Conservation (phyloP, 2,113 vertebrate genomes). For the Dicentrarchus labrax region DNA sequence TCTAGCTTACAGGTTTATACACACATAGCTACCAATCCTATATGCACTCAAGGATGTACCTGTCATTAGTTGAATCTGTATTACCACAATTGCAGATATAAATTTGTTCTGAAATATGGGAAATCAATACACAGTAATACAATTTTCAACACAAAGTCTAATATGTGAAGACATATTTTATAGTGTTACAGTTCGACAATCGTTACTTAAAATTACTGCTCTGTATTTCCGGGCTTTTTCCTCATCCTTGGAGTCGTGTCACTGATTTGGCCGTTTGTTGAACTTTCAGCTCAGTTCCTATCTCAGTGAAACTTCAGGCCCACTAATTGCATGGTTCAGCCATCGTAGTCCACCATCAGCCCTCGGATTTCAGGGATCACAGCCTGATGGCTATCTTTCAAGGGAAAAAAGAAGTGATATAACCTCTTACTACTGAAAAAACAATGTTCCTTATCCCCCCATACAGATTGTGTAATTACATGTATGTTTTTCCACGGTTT, state of each 20-base stretch:
- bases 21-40: conserved; percentile 19
- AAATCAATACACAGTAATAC: not conserved
- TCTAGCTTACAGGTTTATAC: conserved; percentile 23
- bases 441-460: conserved; percentile 29
- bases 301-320: conserved; percentile 64
- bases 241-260: not conserved
- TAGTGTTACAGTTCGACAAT: not conserved
- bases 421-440: conserved; percentile 29
- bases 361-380: conserved; percentile 48
- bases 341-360: conserved; percentile 24
- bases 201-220: not conserved
- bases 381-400: conserved; percentile 53
- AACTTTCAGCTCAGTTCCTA: conserved; percentile 51
- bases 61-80: not conserved
- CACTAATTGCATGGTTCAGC: conserved; percentile 70
- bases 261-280: conserved; percentile 42
- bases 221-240: not conserved
- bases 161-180: not conserved
- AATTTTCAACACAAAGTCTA: not conserved
- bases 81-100: not conserved
- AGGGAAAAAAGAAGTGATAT: conserved; percentile 32
- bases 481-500: conserved; percentile 63
- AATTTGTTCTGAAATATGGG: not conserved
- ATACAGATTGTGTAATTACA: conserved; percentile 62
- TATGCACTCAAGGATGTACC: not conserved